Conservation (phyloP, 2,797 vertebrate species). For the Etheostoma perlongum region DNA sequence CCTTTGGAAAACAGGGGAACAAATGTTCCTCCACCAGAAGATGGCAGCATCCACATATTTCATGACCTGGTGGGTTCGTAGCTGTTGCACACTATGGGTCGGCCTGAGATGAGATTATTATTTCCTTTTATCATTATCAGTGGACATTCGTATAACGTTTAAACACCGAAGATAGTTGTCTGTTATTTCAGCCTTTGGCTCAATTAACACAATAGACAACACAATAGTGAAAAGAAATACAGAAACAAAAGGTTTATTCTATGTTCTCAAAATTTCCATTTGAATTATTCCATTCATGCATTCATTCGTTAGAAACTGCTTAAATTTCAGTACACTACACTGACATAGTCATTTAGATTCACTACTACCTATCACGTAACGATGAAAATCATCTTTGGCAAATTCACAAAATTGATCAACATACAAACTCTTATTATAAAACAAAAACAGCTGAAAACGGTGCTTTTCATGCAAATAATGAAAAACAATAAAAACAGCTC, state of each 20-base stretch:
- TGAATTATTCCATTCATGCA: neutral
- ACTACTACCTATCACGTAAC: neutral
- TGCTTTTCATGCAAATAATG: neutral
- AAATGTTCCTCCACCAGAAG: constrained; percentile 35
- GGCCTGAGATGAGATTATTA: neutral
- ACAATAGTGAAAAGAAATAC: neutral
- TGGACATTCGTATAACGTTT: neutral
- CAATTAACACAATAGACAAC: neutral
- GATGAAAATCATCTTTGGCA: constrained; percentile 28
- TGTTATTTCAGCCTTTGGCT: neutral
- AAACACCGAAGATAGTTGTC: no score
- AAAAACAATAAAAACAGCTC: neutral
- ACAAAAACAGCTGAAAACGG: neutral
- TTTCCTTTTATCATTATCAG: no score
- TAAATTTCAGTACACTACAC: neutral
- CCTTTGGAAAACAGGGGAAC: no score
- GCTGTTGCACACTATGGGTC: neutral
- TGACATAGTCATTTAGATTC: neutral
- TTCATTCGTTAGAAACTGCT: neutral
- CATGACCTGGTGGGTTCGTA: neutral
- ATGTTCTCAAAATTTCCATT: constrained; percentile 6
- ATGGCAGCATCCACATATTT: constrained; percentile 46
- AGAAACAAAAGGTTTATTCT: constrained; percentile 43
- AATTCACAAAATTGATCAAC: neutral
- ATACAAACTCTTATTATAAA: neutral